These are phyloP conservation scores for Myotis pilosus DNA, from an alignment of 2,797 vertebrate species.

Conservation along the genomic window DNA sequence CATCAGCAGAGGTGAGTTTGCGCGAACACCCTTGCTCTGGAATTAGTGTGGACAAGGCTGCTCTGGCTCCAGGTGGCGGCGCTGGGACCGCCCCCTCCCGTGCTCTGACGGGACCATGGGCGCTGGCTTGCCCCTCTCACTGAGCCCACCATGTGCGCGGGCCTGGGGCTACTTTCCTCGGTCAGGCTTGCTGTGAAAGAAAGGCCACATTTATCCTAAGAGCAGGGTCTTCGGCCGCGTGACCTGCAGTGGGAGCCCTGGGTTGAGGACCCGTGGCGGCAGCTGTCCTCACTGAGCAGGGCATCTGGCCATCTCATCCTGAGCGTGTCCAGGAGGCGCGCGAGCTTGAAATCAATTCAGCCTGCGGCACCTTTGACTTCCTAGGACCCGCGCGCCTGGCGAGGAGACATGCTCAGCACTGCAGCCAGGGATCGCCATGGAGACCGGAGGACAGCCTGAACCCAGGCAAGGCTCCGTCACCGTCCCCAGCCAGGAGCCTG, in stretches of 20 bases:
- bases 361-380: conserved; percentile 64
- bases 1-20: neutral
- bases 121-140: neutral
- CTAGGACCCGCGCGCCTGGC: conserved; percentile 85
- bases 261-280: neutral
- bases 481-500: conserved; percentile 84
- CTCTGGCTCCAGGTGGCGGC: neutral
- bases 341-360: conserved; percentile 58
- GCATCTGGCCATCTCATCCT: neutral
- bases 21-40: neutral
- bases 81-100: rapidly evolving
- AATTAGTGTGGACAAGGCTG: neutral
- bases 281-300: neutral
- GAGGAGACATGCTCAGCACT: conserved; percentile 84
- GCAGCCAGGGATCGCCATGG: conserved; percentile 84
- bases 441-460: conserved; percentile 80
- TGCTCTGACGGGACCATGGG: neutral
- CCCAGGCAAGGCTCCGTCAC: conserved; percentile 83
- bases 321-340: neutral
- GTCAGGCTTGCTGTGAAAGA: neutral
- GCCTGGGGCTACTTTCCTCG: neutral
- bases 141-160: neutral
- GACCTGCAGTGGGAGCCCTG: neutral
- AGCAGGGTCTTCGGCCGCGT: neutral
- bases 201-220: neutral